Evolutionary conservation across 2,888 invertebrate genomes (phyloP).

Genomic region (Leptopterna dolabrata): DNA sequence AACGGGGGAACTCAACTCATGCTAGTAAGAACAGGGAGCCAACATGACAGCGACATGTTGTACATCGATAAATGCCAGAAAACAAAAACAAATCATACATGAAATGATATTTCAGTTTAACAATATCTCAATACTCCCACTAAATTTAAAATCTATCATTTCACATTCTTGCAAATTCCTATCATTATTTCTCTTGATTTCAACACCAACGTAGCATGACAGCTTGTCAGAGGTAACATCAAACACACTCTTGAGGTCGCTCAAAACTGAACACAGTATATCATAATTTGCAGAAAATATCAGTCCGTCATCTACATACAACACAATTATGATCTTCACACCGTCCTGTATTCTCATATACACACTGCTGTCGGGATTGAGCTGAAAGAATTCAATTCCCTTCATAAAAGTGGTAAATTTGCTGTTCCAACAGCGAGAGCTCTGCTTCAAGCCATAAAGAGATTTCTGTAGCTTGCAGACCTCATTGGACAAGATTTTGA

Average conservation of each 20-base stretch:
- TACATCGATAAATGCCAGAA: too few relatives aligned
- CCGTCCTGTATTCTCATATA: not conserved
- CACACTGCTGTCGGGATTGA: not conserved
- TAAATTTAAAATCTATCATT: too few relatives aligned
- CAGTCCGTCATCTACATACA: constrained; percentile 20
- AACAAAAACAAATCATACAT: too few relatives aligned
- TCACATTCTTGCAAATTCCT: too few relatives aligned
- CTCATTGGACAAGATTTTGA: constrained; percentile 3
- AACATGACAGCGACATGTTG: too few relatives aligned
- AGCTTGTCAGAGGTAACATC: not conserved
- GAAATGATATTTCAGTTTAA: too few relatives aligned
- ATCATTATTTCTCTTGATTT: not conserved
- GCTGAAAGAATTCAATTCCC: not conserved
- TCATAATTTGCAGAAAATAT: not conserved
- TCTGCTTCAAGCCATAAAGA: constrained; percentile 62
- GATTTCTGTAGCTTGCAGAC: constrained; percentile 59
- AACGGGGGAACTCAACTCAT: too few relatives aligned
- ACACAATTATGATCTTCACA: not conserved
- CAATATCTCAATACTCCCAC: too few relatives aligned
- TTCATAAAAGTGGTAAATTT: not conserved
- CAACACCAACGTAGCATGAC: not conserved
- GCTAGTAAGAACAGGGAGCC: too few relatives aligned
- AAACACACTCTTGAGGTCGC: constrained; percentile 4
- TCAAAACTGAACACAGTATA: not conserved
- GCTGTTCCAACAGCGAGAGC: constrained; percentile 37